Conservation (phyloP, 35 echinoderm and acorn worm genomes). For the Lytechinus pictus region DNA sequence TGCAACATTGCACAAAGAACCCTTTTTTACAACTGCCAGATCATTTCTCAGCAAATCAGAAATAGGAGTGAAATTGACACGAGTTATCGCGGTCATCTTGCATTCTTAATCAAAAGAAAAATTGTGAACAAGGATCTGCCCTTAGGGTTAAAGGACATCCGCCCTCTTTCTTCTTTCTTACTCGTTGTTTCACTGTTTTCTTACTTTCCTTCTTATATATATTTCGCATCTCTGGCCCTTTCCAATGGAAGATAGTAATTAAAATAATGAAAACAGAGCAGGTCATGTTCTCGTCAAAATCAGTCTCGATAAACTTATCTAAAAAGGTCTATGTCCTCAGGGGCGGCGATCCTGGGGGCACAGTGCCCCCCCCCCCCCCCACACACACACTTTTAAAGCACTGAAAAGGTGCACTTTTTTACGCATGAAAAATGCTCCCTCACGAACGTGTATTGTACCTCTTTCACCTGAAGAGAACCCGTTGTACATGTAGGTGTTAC, state of each 20-base stretch:
- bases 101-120: not conserved
- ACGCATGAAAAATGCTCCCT: no score
- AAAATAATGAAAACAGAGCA: not conserved
- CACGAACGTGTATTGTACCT: no score
- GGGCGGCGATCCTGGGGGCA: no score
- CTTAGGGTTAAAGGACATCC: not conserved
- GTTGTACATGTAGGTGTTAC: no score
- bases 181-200: not conserved
- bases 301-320: not conserved
- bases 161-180: not conserved
- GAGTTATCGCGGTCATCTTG: not conserved
- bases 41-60: not conserved
- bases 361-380: no score
- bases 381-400: no score
- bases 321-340: not conserved
- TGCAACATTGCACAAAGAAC: not conserved
- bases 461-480: no score
- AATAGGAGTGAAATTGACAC: not conserved
- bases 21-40: not conserved
- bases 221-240: not conserved
- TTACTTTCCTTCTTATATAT: not conserved
- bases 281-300: not conserved
- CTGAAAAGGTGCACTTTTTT: no score
- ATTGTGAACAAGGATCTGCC: not conserved
- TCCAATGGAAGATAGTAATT: not conserved